phyloP scores from a whole-genome alignment of 2,113 vertebrate species.

The Deroptyus accipitrinus region DNA sequence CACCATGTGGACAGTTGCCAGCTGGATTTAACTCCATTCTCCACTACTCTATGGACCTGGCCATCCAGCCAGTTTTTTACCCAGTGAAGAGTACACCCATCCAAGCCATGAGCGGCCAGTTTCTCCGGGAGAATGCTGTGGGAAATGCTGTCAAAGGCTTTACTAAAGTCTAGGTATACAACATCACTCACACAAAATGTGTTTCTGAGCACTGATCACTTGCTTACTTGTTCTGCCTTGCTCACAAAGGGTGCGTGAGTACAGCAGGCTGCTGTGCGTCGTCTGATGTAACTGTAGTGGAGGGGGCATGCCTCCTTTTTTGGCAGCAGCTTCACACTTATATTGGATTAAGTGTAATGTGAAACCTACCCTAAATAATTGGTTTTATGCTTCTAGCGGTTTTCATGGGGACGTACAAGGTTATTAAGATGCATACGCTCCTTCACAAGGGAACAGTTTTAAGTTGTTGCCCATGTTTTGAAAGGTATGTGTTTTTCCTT shows the following conservation, averaged over 20 bases:
- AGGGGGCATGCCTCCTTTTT: background rate
- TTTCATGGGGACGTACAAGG: slow-evolving; percentile 42
- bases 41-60: background rate
- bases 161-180: background rate
- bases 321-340: slow-evolving; percentile 11
- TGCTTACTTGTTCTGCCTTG: background rate
- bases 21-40: background rate
- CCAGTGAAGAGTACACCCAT: background rate
- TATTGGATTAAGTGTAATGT: slow-evolving; percentile 19
- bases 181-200: background rate
- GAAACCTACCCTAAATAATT: slow-evolving; percentile 56
- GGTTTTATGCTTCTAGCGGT: slow-evolving; percentile 58
- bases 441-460: background rate
- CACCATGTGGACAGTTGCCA: background rate
- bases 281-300: background rate
- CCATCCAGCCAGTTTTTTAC: background rate
- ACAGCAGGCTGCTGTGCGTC: rapidly evolving
- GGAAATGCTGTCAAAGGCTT: background rate
- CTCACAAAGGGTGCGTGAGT: slow-evolving; percentile 1
- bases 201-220: background rate
- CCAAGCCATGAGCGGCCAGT: background rate
- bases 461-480: background rate
- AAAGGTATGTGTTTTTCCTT: background rate
- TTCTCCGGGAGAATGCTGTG: background rate
- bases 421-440: slow-evolving; percentile 4